A percentile compares a stretch with the other conserved stretches of the same genome.
These are phyloP conservation scores for Pipistrellus kuhlii DNA, from an alignment of 2,797 vertebrate genomes.

Conservation along the genomic window DNA sequence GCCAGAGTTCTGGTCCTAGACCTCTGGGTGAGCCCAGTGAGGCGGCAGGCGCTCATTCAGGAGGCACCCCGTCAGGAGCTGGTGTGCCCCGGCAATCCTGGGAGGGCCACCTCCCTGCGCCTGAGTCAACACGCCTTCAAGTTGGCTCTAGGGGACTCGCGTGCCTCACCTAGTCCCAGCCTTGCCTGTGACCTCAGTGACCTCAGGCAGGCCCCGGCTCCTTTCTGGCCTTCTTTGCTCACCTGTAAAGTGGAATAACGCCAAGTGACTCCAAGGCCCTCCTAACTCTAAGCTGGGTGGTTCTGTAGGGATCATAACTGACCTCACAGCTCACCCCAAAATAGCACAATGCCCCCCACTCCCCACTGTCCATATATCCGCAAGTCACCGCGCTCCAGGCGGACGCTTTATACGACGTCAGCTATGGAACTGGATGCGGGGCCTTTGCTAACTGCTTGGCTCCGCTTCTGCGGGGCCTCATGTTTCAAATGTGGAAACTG, in stretches of 20 bases:
- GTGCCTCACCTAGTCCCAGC: neutral
- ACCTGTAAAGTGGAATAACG: neutral
- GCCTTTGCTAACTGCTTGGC: neutral
- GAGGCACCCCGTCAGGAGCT: accelerated
- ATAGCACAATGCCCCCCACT: neutral
- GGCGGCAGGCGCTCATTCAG: neutral
- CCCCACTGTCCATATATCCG: neutral
- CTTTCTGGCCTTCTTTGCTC: neutral
- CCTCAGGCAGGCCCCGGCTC: neutral
- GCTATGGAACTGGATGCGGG: accelerated
- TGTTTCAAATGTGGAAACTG: conserved; percentile 5
- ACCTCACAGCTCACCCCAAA: neutral
- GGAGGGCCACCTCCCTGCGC: neutral
- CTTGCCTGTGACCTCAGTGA: neutral
- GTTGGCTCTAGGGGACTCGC: neutral
- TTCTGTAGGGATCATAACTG: neutral
- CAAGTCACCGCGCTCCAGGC: neutral
- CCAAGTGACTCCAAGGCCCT: neutral
- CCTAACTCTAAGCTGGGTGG: neutral
- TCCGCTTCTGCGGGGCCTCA: neutral
- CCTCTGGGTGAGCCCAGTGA: neutral
- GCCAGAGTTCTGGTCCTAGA: neutral
- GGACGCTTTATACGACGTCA: neutral
- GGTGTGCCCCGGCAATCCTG: accelerated
- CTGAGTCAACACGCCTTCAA: neutral